Percentiles rank a stretch among this genome's conserved stretches.
phyloP scores from a whole-genome alignment of 2,113 vertebrate genomes.

The Serilophus lunatus region DNA sequence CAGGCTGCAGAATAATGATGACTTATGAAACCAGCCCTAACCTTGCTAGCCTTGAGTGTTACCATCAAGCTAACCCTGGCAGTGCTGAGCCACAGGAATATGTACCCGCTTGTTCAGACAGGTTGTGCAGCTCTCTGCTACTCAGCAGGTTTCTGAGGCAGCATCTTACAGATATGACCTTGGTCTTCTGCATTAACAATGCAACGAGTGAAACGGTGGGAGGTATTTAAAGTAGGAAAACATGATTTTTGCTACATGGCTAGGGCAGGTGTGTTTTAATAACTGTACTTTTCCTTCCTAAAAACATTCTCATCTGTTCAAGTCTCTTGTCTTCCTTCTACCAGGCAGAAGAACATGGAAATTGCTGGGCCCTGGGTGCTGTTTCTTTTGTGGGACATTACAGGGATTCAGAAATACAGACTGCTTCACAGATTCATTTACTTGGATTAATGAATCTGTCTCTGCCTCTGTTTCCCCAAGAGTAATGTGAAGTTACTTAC shows the following conservation, averaged over 20 bases:
- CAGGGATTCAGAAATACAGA: neutral
- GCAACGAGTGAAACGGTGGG: neutral
- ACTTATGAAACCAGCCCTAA: neutral
- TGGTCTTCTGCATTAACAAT: neutral
- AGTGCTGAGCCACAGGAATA: neutral
- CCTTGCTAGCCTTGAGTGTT: neutral
- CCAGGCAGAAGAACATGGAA: neutral
- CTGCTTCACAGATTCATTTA: neutral
- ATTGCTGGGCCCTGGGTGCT: neutral
- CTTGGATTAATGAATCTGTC: constrained; percentile 27
- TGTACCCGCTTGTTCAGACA: neutral
- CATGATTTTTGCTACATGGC: neutral
- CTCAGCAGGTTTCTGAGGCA: neutral
- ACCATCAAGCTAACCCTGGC: neutral
- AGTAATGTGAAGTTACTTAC: constrained; percentile 25
- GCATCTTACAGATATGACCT: neutral
- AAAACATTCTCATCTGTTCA: neutral
- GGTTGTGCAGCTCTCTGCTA: neutral
- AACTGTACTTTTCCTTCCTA: neutral
- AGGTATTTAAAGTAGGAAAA: neutral
- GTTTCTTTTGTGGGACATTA: neutral
- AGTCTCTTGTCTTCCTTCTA: neutral
- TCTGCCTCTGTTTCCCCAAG: constrained; percentile 45
- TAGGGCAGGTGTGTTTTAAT: neutral
- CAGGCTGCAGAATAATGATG: neutral